Percentiles rank a stretch among this genome's conserved stretches.
phyloP scores from a whole-genome alignment of 2,797 vertebrate species.

The Sparus aurata region DNA sequence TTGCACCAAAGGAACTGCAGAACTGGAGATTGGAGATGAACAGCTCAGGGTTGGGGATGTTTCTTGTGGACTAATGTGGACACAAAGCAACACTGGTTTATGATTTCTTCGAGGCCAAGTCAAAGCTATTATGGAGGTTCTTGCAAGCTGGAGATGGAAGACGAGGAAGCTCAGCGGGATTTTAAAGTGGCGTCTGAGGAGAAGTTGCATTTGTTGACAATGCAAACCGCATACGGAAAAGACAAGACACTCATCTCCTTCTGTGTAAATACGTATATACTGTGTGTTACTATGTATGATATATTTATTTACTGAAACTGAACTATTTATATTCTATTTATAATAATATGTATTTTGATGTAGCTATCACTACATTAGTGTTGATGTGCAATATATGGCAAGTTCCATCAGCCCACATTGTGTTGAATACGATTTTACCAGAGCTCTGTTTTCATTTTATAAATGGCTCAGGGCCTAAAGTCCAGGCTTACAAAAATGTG shows the following conservation, averaged over 20 bases:
- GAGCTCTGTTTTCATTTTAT: conserved; percentile 47
- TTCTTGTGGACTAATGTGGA: conserved; percentile 67
- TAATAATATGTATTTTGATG: conserved; percentile 23
- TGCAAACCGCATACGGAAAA: conserved; percentile 21
- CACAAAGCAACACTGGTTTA: conserved; percentile 11
- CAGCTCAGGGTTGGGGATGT: conserved; percentile 73
- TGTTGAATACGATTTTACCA: conserved; percentile 25
- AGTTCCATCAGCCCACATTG: conserved; percentile 15
- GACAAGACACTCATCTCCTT: conserved; percentile 34
- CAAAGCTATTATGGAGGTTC: conserved; percentile 6
- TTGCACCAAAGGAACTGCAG: rapidly evolving
- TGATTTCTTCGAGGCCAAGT: conserved; percentile 5
- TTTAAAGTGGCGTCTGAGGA: conserved; percentile 18
- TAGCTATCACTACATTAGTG: conserved; percentile 75
- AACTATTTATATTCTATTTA: conserved; percentile 75
- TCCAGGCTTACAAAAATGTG: conserved; percentile 4
- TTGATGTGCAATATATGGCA: conserved; percentile 65
- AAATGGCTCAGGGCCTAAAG: conserved; percentile 26
- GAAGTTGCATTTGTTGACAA: conserved; percentile 14
- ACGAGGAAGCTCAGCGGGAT: not conserved
- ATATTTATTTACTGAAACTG: conserved; percentile 69
- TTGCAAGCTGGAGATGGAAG: conserved; percentile 9
- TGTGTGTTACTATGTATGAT: not conserved
- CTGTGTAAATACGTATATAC: conserved; percentile 34
- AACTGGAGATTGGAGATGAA: conserved; percentile 65